Percentiles rank a stretch among this genome's conserved stretches.
These are phyloP conservation scores for Sebastes taczanowskii DNA, from an alignment of 2,797 vertebrate genomes.

Conservation along the genomic window DNA sequence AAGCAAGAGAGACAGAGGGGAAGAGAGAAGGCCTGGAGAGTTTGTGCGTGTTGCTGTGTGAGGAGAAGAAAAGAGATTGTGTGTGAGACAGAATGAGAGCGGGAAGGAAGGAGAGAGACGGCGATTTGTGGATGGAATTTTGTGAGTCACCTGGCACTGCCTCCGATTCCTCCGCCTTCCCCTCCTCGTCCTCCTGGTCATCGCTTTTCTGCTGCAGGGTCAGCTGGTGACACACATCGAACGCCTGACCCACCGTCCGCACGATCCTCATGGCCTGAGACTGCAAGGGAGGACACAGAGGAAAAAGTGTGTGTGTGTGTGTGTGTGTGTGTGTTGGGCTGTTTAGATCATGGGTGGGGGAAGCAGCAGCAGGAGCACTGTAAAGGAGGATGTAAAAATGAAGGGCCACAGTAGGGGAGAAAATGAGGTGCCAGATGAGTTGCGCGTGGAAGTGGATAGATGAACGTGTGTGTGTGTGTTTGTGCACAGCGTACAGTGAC, in stretches of 20 bases:
- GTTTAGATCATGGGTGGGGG: background rate
- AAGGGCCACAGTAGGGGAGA: conserved; percentile 17
- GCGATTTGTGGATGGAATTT: conserved; percentile 10
- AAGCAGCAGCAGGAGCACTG: conserved; percentile 22
- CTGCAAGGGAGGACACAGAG: conserved; percentile 68
- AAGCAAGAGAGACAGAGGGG: background rate
- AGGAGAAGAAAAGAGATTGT: background rate
- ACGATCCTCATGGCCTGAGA: conserved; percentile 98
- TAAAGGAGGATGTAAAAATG: conserved; percentile 22
- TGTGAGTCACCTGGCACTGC: conserved; percentile 71
- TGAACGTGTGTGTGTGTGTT: background rate
- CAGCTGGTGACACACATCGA: conserved; percentile 98
- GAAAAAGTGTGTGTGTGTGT: background rate
- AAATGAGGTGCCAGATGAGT: conserved; percentile 11
- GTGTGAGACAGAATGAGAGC: conserved; percentile 6
- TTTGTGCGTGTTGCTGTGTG: conserved; percentile 4
- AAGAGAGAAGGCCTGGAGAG: background rate
- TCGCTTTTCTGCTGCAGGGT: conserved; percentile 90
- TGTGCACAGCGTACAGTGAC: background rate
- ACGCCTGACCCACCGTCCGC: conserved; percentile 95
- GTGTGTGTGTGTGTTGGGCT: background rate
- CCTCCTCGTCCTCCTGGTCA: conserved; percentile 84
- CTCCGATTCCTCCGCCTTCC: conserved; percentile 75
- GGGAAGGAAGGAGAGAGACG: background rate
- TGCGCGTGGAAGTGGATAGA: background rate